Conservation (phyloP, 2,888 invertebrate genomes). For the Himalopsyche japonica region DNA sequence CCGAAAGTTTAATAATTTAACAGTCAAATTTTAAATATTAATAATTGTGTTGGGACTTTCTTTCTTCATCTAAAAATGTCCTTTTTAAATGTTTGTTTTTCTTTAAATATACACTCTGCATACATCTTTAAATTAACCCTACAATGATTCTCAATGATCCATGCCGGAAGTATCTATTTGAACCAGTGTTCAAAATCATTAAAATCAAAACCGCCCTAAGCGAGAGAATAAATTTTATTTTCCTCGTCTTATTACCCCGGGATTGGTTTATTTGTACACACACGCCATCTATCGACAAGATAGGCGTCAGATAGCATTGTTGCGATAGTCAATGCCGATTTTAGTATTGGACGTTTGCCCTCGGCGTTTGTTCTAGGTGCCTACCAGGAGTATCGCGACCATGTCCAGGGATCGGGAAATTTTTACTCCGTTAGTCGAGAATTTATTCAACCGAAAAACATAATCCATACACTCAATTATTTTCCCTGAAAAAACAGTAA, state of each 20-base stretch:
- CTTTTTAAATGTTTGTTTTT: no score
- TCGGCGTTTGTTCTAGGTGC: not conserved
- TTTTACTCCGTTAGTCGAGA: not conserved
- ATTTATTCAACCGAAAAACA: not conserved
- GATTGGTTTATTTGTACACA: not conserved
- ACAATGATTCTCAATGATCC: no score
- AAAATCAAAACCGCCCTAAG: not conserved
- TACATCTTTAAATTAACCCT: no score
- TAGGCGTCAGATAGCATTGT: not conserved
- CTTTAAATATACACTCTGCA: no score
- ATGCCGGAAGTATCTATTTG: not conserved
- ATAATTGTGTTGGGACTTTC: no score
- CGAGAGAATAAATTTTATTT: not conserved
- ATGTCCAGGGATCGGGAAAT: not conserved
- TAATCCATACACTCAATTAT: not conserved
- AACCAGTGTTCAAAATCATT: not conserved
- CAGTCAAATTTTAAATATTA: no score
- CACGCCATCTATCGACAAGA: not conserved
- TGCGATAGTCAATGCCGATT: not conserved
- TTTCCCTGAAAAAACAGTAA: no score
- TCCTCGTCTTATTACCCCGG: not conserved
- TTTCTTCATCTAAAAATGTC: no score
- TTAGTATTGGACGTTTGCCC: not conserved
- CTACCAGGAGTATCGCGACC: not conserved
- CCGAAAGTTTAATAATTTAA: no score